Evolutionary conservation across 2,113 vertebrate genomes (phyloP), one percentile per base, ranked within the genome.

Genomic region (Takifugu flavidus): DNA sequence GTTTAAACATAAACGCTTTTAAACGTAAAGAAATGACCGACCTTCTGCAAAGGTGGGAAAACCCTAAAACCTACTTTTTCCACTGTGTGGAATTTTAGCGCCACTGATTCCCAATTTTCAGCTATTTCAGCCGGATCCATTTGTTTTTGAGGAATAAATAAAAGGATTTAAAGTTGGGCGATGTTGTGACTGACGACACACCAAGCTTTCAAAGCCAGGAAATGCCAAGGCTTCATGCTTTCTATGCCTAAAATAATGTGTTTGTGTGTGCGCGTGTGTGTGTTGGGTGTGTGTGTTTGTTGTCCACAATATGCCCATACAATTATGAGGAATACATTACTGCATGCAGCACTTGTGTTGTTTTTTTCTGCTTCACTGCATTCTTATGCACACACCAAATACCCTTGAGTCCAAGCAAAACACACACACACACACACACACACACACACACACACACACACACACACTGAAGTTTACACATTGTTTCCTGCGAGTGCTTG

Each of bases 171-270:
- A 76, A 82, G 49, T 43, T 27, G 61, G 12, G 62, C 42, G 13
- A 15, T 4, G 25, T 56, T 57, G 64, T 12, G 53, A 62, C 53
- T 0, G 65, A 70, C 62, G 65, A 65, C 61, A 74, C 27, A 49
- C n/a, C 15, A 60, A 15, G 57, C 65, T 77, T 67, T 50, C 70
- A 82, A 56, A 79, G 71, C 71, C 81, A 78, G 79, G 82, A 83
- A 86, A 77, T 70, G 63, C 60, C 78, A 80, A 70, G 71, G 78
- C 61, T 75, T 31, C 65, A 73, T 53, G 63, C 34, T 76, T 72
- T 80, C 67, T 83, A 42, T 34, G 71, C 60, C 59, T 25, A 75
- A 13, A 54, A 46, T 63, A 67, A 28, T 27, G 39, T 65, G 60
- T 20, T 20, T 20, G 20, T 20, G 20, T 20, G 20, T 20, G 20